A percentile compares a stretch with the other conserved stretches of the same genome.
Evolutionary conservation across 2,113 vertebrate species (phyloP).

Genomic region (Elaphurus davidianus): DNA sequence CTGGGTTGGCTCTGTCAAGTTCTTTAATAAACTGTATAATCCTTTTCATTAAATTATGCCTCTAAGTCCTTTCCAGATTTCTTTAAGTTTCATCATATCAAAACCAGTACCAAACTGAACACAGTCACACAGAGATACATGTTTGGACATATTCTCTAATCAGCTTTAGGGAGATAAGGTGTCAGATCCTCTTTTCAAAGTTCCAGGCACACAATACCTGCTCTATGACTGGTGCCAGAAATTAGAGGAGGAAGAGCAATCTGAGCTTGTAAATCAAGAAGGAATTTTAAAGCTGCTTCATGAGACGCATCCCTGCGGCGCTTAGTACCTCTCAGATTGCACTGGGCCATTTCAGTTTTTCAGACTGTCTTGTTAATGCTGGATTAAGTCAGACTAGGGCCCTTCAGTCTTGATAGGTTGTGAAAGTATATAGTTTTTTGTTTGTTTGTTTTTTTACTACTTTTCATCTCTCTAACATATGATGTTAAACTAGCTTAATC

Average conservation of each 20-base stretch:
- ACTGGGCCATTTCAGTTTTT: conserved; percentile 37
- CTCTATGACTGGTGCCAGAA: conserved; percentile 61
- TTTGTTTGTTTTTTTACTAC: not conserved
- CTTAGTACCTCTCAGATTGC: conserved; percentile 46
- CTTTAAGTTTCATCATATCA: conserved; percentile 44
- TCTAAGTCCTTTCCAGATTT: conserved; percentile 38
- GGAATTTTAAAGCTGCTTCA: conserved; percentile 49
- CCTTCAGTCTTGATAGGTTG: not conserved
- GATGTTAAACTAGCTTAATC: conserved; percentile 50
- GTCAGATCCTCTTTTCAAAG: conserved; percentile 52
- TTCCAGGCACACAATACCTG: conserved; percentile 58
- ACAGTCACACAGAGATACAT: conserved; percentile 33
- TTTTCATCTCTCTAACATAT: conserved; percentile 28
- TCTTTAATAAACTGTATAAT: conserved; percentile 61
- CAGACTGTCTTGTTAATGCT: conserved; percentile 45
- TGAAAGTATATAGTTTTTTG: not conserved
- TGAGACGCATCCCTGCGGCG: conserved; percentile 39
- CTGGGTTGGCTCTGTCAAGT: conserved; percentile 40
- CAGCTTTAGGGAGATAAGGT: conserved; percentile 43
- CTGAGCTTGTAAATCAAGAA: conserved; percentile 64
- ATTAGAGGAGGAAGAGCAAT: conserved; percentile 35
- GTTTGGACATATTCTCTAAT: conserved; percentile 50
- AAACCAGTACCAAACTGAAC: conserved; percentile 41
- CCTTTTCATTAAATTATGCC: conserved; percentile 58
- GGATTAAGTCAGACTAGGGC: conserved; percentile 21